Base-by-base conservation (phyloP, 2,797 vertebrate species). In the Valencia hispanica region DNA sequence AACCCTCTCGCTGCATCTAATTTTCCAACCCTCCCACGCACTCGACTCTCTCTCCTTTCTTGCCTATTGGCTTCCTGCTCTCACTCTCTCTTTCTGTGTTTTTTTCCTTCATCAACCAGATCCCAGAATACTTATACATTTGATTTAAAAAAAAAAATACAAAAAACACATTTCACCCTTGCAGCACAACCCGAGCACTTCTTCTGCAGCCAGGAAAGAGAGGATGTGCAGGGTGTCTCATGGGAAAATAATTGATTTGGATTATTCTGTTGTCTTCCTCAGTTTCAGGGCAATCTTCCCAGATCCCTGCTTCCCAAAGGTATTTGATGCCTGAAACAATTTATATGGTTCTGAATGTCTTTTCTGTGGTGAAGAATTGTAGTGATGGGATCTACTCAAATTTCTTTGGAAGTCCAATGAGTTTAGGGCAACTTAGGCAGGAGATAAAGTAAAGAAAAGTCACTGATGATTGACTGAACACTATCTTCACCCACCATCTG, bases 11-110 rank as follows among this genome's bases (percentile, higher is more conserved):
- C 84, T 84, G 86, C 83, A 79, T 93, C 84, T 89, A 32, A 88
- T 89, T 90, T 82, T 87, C 86, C 80, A 25, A 77, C 57, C 81
- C 79, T 90, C 91, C 88, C 89, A 4, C 88, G 30, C 86, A 78
- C 87, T 1, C 84, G 3, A 68, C 65, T 25, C 78, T 34, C 84
- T 51, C 84, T 72, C 75, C 32, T 39, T 81, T 72, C 34, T n/a
- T 34, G 34, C 73, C 63, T 47, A 2, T 68, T 79, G 72, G 47
- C 71, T 79, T 86, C 41, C 72, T 75, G 75, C 53, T 75, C 77
- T 82, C 75, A 22, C 41, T 81, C 7, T 71, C 34, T 79, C 12
- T 74, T 70, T 63, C 45, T 85, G 34, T 32, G 32, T 78, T 59
- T 53, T 75, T 65, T 73, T n/a, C 30, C 65, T 75, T 66, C 36